Conservation (phyloP, 2,888 invertebrate species). For the Hedychridium roseum region DNA sequence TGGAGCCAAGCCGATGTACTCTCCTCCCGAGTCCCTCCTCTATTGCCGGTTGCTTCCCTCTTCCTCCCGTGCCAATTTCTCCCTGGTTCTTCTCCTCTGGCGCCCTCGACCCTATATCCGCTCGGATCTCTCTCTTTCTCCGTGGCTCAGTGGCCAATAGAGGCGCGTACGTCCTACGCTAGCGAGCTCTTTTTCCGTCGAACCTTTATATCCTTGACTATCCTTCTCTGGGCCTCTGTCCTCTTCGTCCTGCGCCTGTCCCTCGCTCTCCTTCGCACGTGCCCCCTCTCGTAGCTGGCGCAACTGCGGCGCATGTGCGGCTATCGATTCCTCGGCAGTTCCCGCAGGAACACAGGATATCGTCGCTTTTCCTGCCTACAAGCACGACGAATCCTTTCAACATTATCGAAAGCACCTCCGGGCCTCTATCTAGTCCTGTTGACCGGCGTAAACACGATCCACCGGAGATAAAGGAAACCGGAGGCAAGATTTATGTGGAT, state of each 20-base stretch:
- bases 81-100: constrained; percentile 16
- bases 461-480: no score
- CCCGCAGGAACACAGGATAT: constrained; percentile 41
- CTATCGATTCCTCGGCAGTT: constrained; percentile 57
- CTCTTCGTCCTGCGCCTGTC: constrained; percentile 16
- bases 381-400: no score
- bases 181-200: constrained; percentile 25
- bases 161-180: constrained; percentile 18
- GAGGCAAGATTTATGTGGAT: no score
- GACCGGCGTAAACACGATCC: no score
- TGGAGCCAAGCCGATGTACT: constrained; percentile 48
- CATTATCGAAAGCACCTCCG: no score
- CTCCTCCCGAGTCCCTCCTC: constrained; percentile 34
- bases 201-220: constrained; percentile 4
- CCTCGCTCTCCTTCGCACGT: constrained; percentile 13
- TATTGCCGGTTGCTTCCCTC: constrained; percentile 10
- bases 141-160: no score
- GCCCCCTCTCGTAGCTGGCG: constrained; percentile 10
- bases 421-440: no score
- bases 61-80: no score
- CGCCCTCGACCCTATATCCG: constrained; percentile 8
- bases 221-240: constrained; percentile 18
- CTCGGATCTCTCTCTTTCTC: no score
- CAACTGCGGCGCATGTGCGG: constrained; percentile 55
- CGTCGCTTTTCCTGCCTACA: not conserved